Conservation (phyloP, 2,888 invertebrate genomes). For the Epirrita christyi region DNA sequence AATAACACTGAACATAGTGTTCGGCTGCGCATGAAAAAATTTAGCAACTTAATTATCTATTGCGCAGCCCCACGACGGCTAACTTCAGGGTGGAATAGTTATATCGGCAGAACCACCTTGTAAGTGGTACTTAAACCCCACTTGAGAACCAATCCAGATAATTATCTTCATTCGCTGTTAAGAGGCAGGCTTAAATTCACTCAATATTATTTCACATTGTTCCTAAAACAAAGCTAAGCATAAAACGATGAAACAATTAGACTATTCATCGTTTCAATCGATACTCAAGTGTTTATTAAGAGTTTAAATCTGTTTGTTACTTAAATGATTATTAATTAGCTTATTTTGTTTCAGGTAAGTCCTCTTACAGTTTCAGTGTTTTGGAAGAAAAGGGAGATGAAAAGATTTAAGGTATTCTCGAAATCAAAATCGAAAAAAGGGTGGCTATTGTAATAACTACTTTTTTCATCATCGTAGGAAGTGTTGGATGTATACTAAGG, state of each 20-base stretch:
- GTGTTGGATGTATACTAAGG: too few relatives aligned
- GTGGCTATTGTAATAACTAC: too few relatives aligned
- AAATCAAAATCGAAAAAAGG: too few relatives aligned
- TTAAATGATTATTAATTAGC: not conserved
- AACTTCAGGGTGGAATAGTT: too few relatives aligned
- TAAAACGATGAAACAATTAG: constrained; percentile 28
- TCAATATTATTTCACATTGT: constrained; percentile 5
- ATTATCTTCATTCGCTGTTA: constrained; percentile 2
- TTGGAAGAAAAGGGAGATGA: constrained; percentile 1
- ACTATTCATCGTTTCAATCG: constrained; percentile 2
- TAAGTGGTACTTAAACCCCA: not conserved
- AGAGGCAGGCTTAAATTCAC: not conserved
- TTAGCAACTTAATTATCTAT: too few relatives aligned
- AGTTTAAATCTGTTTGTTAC: not conserved
- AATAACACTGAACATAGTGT: too few relatives aligned
- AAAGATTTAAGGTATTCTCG: not conserved
- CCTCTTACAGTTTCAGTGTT: not conserved
- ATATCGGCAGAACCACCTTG: too few relatives aligned
- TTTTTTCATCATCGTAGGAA: too few relatives aligned
- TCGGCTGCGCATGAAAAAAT: too few relatives aligned
- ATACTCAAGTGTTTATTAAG: not conserved
- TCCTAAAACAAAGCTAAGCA: constrained; percentile 8
- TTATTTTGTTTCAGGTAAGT: constrained; percentile 20
- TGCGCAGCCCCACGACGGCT: too few relatives aligned
- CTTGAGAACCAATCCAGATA: constrained; percentile 1